Base-by-base conservation (phyloP, 1,140 invertebrate species). In the Euura lappo region DNA sequence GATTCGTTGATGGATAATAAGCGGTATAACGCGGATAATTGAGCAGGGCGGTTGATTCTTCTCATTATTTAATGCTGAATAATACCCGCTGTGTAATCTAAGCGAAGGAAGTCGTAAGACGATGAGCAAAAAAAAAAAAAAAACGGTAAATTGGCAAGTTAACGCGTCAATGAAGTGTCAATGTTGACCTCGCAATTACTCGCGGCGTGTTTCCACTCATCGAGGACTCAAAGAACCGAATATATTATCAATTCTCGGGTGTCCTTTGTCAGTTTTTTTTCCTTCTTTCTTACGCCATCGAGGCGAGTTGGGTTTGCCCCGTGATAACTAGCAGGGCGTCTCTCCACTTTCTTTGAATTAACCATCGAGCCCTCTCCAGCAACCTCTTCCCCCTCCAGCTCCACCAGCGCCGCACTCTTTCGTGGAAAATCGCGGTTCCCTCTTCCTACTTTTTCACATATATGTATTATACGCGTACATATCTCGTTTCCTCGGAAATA, bases 311-410 rank as follows among this genome's bases (percentile, higher is more conserved):
- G 28, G 28, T 60, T 60, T 60, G 51, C 51, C 51, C 51, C 51
- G 51, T 60, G 13, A 8, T 60, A 60, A 60, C 51, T 60, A 60
- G 51, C 51, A 60, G 51, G 51, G 51, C 51, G 51, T 60, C 51
- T 60, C 51, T 60, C 51, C 51, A 60, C 51, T 60, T 60, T 60
- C 51, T 60, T 60, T 60, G 51, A 60, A 60, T 60, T 60, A 60
- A 60, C 4, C 51, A 60, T 60, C 51, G 51, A 60, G 51, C 51
- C 51, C 51, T 6, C 51, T 60, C 3, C 8, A 60, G 51, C 13
- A 60, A n/a, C 51, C 6, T 8, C 8, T 60, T 60, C 13, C 13
- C 51, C 51, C 4, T 60, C 51, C 8, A 60, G 8, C 6, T 60
- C 8, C 13, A 60, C 51, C 51, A 60, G 8, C 51, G 28, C 28